Evolutionary conservation across 2,888 invertebrate genomes (phyloP).

Genomic region (Drosophila mercatorum): DNA sequence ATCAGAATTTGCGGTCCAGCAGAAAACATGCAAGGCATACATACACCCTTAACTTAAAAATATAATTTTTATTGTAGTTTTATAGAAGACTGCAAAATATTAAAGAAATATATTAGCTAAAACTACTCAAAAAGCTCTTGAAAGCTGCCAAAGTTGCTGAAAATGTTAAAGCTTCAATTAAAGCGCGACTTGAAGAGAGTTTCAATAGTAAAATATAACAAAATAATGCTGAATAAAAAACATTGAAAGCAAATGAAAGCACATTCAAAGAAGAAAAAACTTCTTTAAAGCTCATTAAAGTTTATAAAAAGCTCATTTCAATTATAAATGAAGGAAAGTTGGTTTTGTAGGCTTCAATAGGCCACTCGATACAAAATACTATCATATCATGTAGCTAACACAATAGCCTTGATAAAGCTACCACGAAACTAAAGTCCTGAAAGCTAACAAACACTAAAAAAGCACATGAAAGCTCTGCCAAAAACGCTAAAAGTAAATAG

Average conservation of each 20-base stretch:
- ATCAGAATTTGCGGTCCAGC: constrained; percentile 68
- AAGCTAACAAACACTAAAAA: neutral
- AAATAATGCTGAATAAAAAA: no score
- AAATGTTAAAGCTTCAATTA: neutral
- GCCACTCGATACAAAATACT: neutral
- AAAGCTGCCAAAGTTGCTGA: neutral
- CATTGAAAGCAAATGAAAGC: no score
- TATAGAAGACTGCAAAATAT: neutral
- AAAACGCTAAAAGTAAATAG: constrained; percentile 1
- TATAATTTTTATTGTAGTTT: no score
- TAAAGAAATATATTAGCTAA: neutral
- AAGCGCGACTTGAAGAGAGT: neutral
- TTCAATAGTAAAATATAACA: neutral
- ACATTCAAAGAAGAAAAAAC: no score
- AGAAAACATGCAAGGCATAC: constrained; percentile 56
- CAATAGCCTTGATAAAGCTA: no score
- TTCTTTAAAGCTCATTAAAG: no score
- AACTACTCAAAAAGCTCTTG: neutral
- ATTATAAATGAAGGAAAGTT: neutral
- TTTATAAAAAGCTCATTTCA: neutral
- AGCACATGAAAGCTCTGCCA: neutral
- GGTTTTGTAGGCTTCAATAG: neutral
- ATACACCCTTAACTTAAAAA: no score
- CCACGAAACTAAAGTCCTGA: neutral
- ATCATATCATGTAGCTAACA: no score